phyloP scores from a whole-genome alignment of 2,797 vertebrate genomes.

The Gymnopithys bicolor region DNA sequence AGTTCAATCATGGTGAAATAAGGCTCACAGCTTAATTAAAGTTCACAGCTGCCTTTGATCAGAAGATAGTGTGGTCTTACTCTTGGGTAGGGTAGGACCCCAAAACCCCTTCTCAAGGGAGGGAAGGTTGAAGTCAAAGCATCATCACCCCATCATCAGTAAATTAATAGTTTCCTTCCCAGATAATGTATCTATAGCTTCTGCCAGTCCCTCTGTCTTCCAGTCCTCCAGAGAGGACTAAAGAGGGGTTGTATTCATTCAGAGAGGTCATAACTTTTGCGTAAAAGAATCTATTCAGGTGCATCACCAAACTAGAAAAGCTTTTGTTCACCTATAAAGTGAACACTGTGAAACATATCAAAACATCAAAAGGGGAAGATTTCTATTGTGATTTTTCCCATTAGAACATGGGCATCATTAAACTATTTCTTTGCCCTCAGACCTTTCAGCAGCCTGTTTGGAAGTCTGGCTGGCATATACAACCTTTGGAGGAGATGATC shows the following conservation, averaged over 20 bases:
- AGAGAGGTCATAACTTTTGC: neutral
- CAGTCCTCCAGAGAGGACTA: neutral
- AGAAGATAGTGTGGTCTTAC: neutral
- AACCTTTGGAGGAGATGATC: neutral
- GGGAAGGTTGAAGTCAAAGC: neutral
- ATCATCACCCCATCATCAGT: neutral
- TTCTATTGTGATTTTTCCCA: neutral
- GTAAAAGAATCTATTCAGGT: neutral
- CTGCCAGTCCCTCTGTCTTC: neutral
- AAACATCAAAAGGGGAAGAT: neutral
- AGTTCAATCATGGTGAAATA: neutral
- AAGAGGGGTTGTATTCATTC: neutral
- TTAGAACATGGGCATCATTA: neutral
- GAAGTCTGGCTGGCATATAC: neutral
- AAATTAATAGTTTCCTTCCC: neutral
- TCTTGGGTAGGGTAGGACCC: neutral
- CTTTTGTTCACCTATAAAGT: neutral
- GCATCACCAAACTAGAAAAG: neutral
- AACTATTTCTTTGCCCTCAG: neutral
- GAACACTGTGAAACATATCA: neutral
- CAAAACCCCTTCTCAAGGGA: neutral
- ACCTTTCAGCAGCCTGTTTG: neutral
- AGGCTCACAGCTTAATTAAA: neutral
- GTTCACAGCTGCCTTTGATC: neutral
- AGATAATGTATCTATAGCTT: neutral